Evolutionary conservation across 2,113 vertebrate genomes (phyloP), one percentile per base, ranked within the genome.

Genomic region (Saccopteryx bilineata): DNA sequence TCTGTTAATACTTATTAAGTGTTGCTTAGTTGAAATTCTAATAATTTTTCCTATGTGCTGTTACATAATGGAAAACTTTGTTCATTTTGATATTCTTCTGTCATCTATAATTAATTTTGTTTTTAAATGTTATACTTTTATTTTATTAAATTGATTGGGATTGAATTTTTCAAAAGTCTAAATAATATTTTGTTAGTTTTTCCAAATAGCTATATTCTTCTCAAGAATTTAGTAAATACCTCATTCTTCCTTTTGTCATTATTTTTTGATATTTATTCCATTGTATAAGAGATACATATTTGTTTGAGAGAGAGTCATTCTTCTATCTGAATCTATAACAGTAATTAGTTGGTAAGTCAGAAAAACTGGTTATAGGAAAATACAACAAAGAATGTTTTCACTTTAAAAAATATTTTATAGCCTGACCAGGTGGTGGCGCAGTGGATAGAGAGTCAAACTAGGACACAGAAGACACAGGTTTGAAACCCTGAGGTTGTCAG

Each of bases 71-170:
- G 85, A 80, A 72, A 52, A 56, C 0, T 28, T 48, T 72, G 4
- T 10, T 28, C 48, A 28, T 66, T 95, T 80, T 7, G 39, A 17
- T 75, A 46, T 48, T 24, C 21, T 79, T 92, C 82, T 50, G 2
- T 8, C 48, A 75, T 46, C 9, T 69, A 28, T 5, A 50, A 23
- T 81, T 39, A 39, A 3, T 87, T 92, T 86, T 66, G 60, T 39
- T 65, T 87, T 93, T 82, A 46, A 71, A 28, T 71, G 19, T 18
- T 83, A 52, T 54, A 18, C 7, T 33, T 74, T 86, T 75, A 48
- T 82, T 92, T 88, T 76, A 61, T 76, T 68, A 83, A 91, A 72
- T 65, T 83, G 21, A 80, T 85, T 84, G 66, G 23, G 14, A 71
- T 65, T 58, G 24, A 79, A 9, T 28, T 87, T 86, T 87, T 11